Evolutionary conservation across 2,113 vertebrate species (phyloP).

Genomic region (Empidonax alnorum): DNA sequence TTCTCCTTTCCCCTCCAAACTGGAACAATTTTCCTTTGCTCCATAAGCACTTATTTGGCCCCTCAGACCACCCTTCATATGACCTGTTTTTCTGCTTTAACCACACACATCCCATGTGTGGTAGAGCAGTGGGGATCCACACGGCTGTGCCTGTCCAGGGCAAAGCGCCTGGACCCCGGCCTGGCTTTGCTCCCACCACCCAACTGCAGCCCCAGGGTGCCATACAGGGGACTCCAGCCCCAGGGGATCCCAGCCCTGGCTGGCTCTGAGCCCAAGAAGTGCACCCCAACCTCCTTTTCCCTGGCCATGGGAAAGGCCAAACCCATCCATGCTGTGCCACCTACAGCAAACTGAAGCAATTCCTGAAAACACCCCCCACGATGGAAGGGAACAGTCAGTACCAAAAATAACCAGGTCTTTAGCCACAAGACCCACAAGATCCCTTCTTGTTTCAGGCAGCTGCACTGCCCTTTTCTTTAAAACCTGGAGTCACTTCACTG

Average conservation of each 20-base stretch:
- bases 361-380: not conserved
- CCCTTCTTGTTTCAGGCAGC: not conserved
- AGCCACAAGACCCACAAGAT: not conserved
- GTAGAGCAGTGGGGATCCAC: fast-evolving
- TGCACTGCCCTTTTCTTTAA: not conserved
- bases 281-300: not conserved
- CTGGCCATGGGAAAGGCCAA: not conserved
- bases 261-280: not conserved
- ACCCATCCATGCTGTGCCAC: not conserved
- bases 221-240: fast-evolving
- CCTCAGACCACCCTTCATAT: not conserved
- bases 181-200: not conserved
- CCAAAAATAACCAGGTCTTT: not conserved
- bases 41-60: not conserved
- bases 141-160: not conserved
- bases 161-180: fast-evolving
- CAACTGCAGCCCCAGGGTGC: not conserved
- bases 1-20: not conserved
- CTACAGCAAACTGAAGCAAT: fast-evolving
- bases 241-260: not conserved
- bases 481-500: not conserved
- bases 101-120: not conserved
- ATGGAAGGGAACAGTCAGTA: not conserved
- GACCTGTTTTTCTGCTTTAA: not conserved
- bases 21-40: not conserved